phyloP scores from a whole-genome alignment of 2,888 invertebrate genomes.

The Hypercompe scribonia region DNA sequence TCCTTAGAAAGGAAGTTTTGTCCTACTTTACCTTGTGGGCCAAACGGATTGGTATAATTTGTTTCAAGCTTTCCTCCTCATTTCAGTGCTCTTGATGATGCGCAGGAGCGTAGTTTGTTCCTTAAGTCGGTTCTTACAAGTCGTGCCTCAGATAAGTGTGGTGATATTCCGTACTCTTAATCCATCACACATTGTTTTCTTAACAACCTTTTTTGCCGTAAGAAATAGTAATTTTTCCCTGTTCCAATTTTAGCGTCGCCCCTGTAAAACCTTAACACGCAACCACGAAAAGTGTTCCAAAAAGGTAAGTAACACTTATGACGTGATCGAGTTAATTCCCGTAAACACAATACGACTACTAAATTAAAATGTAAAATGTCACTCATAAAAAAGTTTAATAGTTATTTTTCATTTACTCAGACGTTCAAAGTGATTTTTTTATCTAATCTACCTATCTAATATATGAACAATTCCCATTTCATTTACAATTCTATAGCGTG shows the following conservation, averaged over 20 bases:
- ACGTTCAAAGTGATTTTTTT: not conserved
- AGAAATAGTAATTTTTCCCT: not conserved
- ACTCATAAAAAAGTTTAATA: not conserved
- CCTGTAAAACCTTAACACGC: not conserved
- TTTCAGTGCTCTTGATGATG: too few species aligned
- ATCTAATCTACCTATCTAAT: too few species aligned
- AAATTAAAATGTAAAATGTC: not conserved
- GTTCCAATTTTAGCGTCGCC: not conserved
- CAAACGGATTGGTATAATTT: too few species aligned
- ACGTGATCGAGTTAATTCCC: not conserved
- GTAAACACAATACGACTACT: not conserved
- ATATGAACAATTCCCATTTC: conserved; percentile 31
- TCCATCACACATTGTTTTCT: too few species aligned
- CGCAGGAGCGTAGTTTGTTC: too few species aligned
- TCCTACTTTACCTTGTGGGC: too few species aligned
- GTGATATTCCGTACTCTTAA: too few species aligned
- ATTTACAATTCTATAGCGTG: conserved; percentile 32
- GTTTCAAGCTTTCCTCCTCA: too few species aligned
- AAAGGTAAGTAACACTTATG: not conserved
- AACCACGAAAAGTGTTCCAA: not conserved
- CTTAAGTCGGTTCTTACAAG: too few species aligned
- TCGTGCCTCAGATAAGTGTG: too few species aligned
- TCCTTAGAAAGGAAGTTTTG: too few species aligned
- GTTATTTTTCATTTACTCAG: not conserved
- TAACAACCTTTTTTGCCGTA: not conserved